Conservation (phyloP, 2,888 invertebrate genomes). For the Troglohyphantes excavatus region DNA sequence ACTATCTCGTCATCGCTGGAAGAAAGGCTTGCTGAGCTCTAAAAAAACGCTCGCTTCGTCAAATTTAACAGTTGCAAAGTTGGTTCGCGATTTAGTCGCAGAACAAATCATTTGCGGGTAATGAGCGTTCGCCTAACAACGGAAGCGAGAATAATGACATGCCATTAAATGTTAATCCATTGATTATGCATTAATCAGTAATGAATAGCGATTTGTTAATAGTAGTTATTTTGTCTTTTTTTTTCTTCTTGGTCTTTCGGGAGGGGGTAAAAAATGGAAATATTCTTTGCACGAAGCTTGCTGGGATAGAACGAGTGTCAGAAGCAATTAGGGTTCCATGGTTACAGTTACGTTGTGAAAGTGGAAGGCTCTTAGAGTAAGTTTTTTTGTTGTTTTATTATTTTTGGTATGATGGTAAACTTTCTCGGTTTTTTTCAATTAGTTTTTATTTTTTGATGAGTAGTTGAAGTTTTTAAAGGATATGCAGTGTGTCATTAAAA, state of each 20-base stretch:
- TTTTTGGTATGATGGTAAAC: not conserved
- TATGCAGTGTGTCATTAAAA: too few relatives aligned
- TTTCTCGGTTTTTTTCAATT: too few relatives aligned
- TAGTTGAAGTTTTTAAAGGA: too few relatives aligned
- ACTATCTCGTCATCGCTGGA: not conserved
- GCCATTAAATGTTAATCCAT: slow-evolving; percentile 66
- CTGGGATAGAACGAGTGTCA: slow-evolving; percentile 28
- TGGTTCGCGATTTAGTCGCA: not conserved
- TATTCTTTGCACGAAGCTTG: not conserved
- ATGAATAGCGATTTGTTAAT: slow-evolving; percentile 65
- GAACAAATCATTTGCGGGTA: slow-evolving; percentile 37
- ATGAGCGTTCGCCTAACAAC: slow-evolving; percentile 25
- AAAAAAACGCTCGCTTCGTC: not conserved
- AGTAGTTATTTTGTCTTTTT: slow-evolving; percentile 19
- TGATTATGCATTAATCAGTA: slow-evolving; percentile 67
- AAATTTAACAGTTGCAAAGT: slow-evolving; percentile 32
- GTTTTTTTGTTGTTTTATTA: not conserved
- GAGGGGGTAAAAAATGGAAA: slow-evolving; percentile 12
- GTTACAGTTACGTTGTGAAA: not conserved
- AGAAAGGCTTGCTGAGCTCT: not conserved
- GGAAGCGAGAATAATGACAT: slow-evolving; percentile 51
- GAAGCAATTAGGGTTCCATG: slow-evolving; percentile 24
- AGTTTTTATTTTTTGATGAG: too few relatives aligned
- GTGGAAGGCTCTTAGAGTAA: not conserved
- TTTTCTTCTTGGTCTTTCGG: not conserved